Base-by-base conservation (phyloP, 2,797 vertebrate species). In the Manis crassicaudata region DNA sequence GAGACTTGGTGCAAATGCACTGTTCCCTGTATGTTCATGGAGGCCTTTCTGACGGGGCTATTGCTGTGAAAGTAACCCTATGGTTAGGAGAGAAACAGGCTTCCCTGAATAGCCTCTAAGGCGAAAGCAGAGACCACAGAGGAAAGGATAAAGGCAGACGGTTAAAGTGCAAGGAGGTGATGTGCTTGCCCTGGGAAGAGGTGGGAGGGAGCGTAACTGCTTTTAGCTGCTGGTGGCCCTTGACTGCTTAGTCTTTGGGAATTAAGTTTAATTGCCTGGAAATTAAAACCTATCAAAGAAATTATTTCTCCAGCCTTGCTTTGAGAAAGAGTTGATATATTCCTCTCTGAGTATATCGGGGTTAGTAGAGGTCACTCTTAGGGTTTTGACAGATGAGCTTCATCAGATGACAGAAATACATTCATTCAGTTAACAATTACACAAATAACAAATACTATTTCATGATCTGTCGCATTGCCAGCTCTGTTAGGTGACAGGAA, bases 191-290 rank as follows among this genome's bases (percentile, higher is more conserved):
- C 37, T 88, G 94, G 62, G 81, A 43, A 88, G 23, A 62, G 35
- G 40, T 68, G 35, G 40, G 40, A 25, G 37, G 79, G 29, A 60
- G 52, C 35, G 17, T 46, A 50, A 62, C 21, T 83, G 1, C 65
- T 85, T 52, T 58, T 70, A 88, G 81, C 46, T 62, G 21, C 89
- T 83, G 21, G 58, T 94, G 25, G 46, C 40, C 52, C 77, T 84
- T 76, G 29, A 35, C 52, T 79, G 3, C 77, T 86, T 96, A 54
- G 14, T 70, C 50, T 67, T 92, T 54, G 60, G 77, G 76, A 67
- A 81, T 84, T 84, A 82, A 77, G 73, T 72, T 46, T 91, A 83
- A 92, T 94, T 85, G 32, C 77, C 29, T 85, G 65, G 83, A 90
- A 89, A 79, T 68, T 67, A 83, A 84, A 92, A 85, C 84, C 25